Evolutionary conservation across 2,888 invertebrate genomes (phyloP), one percentile per base, ranked within the genome.

Genomic region (Chloroclystis v-ata): DNA sequence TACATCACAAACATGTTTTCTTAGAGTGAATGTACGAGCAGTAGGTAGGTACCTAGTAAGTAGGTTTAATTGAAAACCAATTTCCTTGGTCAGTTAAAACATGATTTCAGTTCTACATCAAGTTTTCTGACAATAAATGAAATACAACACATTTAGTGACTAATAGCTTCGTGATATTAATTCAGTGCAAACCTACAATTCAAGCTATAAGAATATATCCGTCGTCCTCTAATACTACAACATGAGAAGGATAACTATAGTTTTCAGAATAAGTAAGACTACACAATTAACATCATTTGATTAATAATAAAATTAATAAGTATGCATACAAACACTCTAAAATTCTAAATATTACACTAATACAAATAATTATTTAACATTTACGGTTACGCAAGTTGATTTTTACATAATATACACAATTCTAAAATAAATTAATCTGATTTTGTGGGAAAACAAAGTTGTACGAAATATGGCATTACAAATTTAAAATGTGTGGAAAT

Each of bases 331-430:
- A 35, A 49, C 46, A 50, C 43, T 33, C 14, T n/a, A 43, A 24
- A 29, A 49, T 48, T 37, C 43, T 47, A 54, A 42, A 16, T 29
- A 37, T 33, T 30, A 25, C 33, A 28, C 32, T 45, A 44, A 30
- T 38, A 40, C 29, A 28, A 43, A 43, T 41, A 28, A 28, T 43
- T 41, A 46, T 52, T 49, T 52, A 46, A n/a, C n/a, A n/a, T n/a
- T n/a, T n/a, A n/a, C n/a, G 52, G 46, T 37, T 46, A 49, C 33
- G 43, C 41, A 39, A 29, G 40, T 25, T 45, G 46, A 32, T 42
- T 51, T 47, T 41, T 49, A 49, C 40, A 52, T 44, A 49, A 51
- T 47, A 41, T 47, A 49, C 47, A 57, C 46, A 41, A 39, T 14
- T 29, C 4, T 33, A 14, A 1, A 6, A n/a, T 10, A 10, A n/a